phyloP scores from a whole-genome alignment of 2,113 vertebrate genomes.

The Glareola pratincola region DNA sequence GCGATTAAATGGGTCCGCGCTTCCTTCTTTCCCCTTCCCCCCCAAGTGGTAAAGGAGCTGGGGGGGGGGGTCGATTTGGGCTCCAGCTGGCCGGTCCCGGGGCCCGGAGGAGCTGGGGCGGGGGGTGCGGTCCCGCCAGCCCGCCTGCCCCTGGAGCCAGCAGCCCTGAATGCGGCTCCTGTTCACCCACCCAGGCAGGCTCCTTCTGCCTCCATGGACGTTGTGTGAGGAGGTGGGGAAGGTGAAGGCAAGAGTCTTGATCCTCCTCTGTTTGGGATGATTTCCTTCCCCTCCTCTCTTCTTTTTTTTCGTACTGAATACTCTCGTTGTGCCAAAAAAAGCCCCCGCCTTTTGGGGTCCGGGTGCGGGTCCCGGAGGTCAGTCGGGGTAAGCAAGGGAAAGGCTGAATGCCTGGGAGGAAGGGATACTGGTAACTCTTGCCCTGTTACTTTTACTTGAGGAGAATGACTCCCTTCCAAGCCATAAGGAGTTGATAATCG shows the following conservation, averaged over 20 bases:
- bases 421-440: neutral
- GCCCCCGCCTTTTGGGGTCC: neutral
- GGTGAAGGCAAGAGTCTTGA: neutral
- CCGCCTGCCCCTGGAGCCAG: neutral
- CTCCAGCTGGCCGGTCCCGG: neutral
- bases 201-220: neutral
- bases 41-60: accelerated
- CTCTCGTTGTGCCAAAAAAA: neutral
- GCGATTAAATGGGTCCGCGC: neutral
- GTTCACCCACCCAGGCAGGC: neutral
- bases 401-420: neutral
- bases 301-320: neutral
- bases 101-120: neutral
- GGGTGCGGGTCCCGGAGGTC: neutral
- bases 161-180: neutral
- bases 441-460: accelerated
- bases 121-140: neutral
- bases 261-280: neutral
- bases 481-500: neutral
- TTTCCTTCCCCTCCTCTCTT: neutral
- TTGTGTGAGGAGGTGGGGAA: neutral
- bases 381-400: neutral
- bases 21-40: too few species aligned
- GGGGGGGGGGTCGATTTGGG: neutral
- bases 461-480: neutral